A percentile compares a stretch with the other conserved stretches of the same genome.
Evolutionary conservation across 2,113 vertebrate species (phyloP).

Genomic region (Amphiprion percula): DNA sequence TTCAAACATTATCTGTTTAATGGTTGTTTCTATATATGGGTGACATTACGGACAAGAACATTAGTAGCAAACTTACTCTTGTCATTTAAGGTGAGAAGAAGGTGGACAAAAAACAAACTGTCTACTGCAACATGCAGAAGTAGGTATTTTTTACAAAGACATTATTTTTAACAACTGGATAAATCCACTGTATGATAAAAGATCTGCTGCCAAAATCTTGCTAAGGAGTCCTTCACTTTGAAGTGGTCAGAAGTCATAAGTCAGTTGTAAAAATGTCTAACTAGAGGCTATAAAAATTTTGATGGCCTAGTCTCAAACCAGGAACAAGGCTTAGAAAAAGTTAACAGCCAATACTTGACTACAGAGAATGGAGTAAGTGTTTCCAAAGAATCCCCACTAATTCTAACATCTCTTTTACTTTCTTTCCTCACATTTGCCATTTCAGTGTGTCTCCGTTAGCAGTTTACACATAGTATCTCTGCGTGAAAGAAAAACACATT

Average conservation of each 20-base stretch:
- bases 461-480: slow-evolving; percentile 57
- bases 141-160: too few species aligned
- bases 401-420: slow-evolving; percentile 34
- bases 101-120: too few species aligned
- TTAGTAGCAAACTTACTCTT: too few species aligned
- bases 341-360: neutral
- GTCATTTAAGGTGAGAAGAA: too few species aligned
- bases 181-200: slow-evolving; percentile 5
- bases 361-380: slow-evolving; percentile 12
- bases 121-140: too few species aligned
- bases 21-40: too few species aligned
- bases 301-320: neutral
- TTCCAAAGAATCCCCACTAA: slow-evolving; percentile 17
- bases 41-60: too few species aligned
- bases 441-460: slow-evolving; percentile 52
- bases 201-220: neutral
- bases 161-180: too few species aligned
- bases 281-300: neutral
- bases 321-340: neutral
- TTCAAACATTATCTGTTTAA: too few species aligned
- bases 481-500: slow-evolving; percentile 63
- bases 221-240: neutral
- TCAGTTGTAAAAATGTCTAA: neutral
- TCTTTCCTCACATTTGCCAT: slow-evolving; percentile 41
- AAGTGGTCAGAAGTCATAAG: too few species aligned